Conservation (phyloP, 1,140 invertebrate species). For the Drosophila subobscura region DNA sequence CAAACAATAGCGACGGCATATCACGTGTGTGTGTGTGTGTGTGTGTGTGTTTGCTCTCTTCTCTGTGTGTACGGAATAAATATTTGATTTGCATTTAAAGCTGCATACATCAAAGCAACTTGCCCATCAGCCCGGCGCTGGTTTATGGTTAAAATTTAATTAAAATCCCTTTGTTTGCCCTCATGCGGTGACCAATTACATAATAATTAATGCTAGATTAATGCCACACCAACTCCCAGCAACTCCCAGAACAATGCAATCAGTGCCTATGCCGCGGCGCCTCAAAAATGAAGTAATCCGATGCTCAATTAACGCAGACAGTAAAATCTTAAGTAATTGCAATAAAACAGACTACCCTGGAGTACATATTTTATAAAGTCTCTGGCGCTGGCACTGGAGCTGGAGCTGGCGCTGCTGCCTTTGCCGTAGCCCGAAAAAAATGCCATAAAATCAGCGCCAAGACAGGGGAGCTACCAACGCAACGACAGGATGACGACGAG, state of each 20-base stretch:
- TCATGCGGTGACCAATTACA: constrained; percentile 62
- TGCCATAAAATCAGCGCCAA: constrained; percentile 78
- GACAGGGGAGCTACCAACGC: constrained; percentile 46
- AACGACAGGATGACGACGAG: constrained; percentile 55
- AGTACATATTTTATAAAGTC: constrained; percentile 80
- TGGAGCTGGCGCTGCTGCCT: background rate
- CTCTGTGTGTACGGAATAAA: constrained; percentile 44
- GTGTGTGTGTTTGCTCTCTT: constrained; percentile 7
- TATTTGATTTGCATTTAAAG: constrained; percentile 76
- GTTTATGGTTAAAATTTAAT: constrained; percentile 64
- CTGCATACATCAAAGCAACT: constrained; percentile 63
- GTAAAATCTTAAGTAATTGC: constrained; percentile 81
- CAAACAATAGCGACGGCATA: constrained; percentile 42
- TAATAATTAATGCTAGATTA: constrained; percentile 79
- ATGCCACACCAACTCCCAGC: constrained; percentile 37
- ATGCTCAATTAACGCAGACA: constrained; percentile 76
- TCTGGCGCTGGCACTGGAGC: background rate
- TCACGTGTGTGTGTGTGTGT: constrained; percentile 5
- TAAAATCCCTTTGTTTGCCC: constrained; percentile 68
- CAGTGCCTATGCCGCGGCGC: constrained; percentile 31
- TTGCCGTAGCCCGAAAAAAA: constrained; percentile 49
- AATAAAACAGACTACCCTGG: constrained; percentile 78
- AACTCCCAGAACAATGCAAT: constrained; percentile 67
- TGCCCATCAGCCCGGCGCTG: constrained; percentile 4
- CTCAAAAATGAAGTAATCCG: constrained; percentile 62